A percentile compares a stretch with the other conserved stretches of the same genome.
These are phyloP conservation scores for Amazonetta brasiliensis DNA, from an alignment of 2,797 vertebrate genomes.

Conservation along the genomic window DNA sequence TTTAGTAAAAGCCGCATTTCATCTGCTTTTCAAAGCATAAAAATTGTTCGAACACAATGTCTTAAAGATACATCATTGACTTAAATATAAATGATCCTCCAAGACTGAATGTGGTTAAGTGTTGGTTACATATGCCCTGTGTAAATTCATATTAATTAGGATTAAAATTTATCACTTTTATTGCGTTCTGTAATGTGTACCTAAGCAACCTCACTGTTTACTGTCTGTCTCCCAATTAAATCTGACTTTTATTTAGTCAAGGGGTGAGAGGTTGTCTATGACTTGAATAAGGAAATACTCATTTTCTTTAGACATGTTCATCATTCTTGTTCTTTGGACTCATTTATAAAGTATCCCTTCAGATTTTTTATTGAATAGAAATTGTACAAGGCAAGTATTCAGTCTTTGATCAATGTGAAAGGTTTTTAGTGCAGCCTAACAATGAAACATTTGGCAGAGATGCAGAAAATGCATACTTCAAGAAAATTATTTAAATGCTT, in stretches of 20 bases:
- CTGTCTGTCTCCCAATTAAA: background rate
- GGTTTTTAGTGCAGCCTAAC: background rate
- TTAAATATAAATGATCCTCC: background rate
- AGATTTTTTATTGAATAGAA: background rate
- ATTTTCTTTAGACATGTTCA: background rate
- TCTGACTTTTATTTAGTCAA: background rate
- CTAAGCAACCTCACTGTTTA: background rate
- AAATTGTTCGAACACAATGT: background rate
- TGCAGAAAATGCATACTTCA: background rate
- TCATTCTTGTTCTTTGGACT: background rate
- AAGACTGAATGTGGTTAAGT: background rate
- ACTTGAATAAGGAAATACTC: background rate
- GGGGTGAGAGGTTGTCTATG: background rate
- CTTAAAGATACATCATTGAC: background rate
- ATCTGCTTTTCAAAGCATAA: background rate
- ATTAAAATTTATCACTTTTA: background rate
- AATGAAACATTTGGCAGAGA: background rate
- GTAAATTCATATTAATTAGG: constrained; percentile 16
- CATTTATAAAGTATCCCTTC: constrained; percentile 21
- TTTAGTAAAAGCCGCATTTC: background rate
- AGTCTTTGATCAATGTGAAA: background rate
- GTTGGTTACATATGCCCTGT: background rate
- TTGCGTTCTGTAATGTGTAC: background rate
- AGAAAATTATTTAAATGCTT: background rate
- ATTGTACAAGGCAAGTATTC: background rate